These are phyloP conservation scores for Colius striatus DNA, from an alignment of 2,113 vertebrate genomes.

Conservation along the genomic window DNA sequence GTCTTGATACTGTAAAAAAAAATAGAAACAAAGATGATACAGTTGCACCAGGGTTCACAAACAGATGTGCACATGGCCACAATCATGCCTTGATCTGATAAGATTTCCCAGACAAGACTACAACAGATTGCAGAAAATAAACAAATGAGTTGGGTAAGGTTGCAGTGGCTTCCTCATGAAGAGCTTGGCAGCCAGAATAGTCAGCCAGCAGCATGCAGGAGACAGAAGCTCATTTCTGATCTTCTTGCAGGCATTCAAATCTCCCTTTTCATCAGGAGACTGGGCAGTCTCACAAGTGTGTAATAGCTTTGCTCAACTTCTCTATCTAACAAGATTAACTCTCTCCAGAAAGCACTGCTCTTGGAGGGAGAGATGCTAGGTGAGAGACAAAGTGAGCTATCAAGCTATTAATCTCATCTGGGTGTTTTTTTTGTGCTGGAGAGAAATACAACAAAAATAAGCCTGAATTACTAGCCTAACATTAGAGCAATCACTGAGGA, in stretches of 20 bases:
- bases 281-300: neutral
- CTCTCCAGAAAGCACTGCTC: accelerated
- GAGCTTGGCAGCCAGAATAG: neutral
- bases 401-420: neutral
- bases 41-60: neutral
- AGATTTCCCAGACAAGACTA: neutral
- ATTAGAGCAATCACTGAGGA: neutral
- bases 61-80: too few relatives aligned
- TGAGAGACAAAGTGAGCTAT: neutral
- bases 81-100: neutral
- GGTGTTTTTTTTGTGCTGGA: neutral
- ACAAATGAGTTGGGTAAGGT: neutral
- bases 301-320: neutral
- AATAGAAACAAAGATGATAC: neutral
- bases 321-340: neutral
- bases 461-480: neutral
- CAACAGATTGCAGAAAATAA: neutral
- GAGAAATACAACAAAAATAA: neutral
- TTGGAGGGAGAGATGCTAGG: neutral
- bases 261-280: neutral
- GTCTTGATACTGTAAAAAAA: neutral
- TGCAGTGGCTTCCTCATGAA: neutral
- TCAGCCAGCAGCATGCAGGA: neutral
- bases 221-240: neutral
- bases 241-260: neutral